phyloP scores from a whole-genome alignment of 2,113 vertebrate genomes.

The Pithys albifrons region DNA sequence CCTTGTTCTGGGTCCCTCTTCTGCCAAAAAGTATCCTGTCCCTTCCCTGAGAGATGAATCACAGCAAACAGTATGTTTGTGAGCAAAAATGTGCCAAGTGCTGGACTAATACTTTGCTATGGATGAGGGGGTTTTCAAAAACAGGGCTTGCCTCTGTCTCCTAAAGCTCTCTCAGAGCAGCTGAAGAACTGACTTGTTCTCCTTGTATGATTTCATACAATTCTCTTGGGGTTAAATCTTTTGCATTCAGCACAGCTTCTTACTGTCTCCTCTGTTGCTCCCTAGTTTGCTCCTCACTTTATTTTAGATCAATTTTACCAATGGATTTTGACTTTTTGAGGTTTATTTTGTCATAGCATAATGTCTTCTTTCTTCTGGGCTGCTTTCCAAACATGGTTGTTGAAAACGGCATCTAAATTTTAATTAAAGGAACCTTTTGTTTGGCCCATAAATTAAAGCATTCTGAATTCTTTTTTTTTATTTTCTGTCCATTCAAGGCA shows the following conservation, averaged over 20 bases:
- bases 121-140: neutral
- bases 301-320: slow-evolving; percentile 32
- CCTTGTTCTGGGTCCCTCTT: neutral
- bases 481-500: slow-evolving; percentile 38
- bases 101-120: neutral
- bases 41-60: neutral
- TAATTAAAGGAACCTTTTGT: slow-evolving; percentile 67
- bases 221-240: neutral
- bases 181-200: neutral
- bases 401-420: slow-evolving; percentile 68
- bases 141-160: neutral
- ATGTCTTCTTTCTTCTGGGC: slow-evolving; percentile 54
- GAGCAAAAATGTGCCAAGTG: neutral
- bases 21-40: neutral
- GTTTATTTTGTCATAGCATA: slow-evolving; percentile 56
- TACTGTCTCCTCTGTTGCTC: neutral
- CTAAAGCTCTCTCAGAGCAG: neutral
- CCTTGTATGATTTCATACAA: neutral
- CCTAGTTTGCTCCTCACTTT: neutral
- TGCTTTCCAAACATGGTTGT: slow-evolving; percentile 42
- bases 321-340: slow-evolving; percentile 26
- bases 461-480: neutral
- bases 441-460: slow-evolving; percentile 68
- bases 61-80: neutral
- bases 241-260: neutral